Conservation (phyloP, 2,797 vertebrate species). For the Pitangus sulphuratus region DNA sequence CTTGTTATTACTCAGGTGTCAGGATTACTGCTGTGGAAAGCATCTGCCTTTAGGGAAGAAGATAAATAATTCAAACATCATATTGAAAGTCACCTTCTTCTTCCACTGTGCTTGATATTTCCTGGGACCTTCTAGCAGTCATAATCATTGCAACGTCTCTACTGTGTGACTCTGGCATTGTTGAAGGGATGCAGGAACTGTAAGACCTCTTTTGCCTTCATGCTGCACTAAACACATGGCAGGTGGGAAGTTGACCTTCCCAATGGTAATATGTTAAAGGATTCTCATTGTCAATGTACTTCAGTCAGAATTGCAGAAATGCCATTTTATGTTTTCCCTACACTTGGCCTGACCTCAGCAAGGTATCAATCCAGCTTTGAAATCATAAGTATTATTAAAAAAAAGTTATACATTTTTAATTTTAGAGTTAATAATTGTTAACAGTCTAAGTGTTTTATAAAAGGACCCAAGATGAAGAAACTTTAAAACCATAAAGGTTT, state of each 20-base stretch:
- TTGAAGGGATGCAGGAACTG: background rate
- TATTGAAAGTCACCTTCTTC: background rate
- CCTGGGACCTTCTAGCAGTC: background rate
- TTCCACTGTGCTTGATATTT: background rate
- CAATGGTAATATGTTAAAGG: background rate
- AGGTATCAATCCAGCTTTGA: background rate
- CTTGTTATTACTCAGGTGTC: background rate
- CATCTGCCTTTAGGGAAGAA: background rate
- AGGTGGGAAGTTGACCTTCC: background rate
- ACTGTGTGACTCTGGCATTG: background rate
- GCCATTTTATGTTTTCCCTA: background rate
- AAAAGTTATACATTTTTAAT: background rate
- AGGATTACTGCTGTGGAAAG: background rate
- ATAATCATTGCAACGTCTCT: background rate
- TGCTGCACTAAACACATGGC: background rate
- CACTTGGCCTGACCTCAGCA: background rate
- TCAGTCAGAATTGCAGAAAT: background rate
- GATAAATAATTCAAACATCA: slow-evolving; percentile 13
- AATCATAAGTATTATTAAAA: background rate
- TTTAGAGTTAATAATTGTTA: background rate
- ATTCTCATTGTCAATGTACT: background rate
- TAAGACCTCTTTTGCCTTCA: background rate
- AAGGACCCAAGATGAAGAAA: background rate
- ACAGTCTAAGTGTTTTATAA: background rate
- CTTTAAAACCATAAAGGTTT: background rate